These are phyloP conservation scores for Tapirus indicus DNA, from an alignment of 2,797 vertebrate genomes.

Conservation along the genomic window DNA sequence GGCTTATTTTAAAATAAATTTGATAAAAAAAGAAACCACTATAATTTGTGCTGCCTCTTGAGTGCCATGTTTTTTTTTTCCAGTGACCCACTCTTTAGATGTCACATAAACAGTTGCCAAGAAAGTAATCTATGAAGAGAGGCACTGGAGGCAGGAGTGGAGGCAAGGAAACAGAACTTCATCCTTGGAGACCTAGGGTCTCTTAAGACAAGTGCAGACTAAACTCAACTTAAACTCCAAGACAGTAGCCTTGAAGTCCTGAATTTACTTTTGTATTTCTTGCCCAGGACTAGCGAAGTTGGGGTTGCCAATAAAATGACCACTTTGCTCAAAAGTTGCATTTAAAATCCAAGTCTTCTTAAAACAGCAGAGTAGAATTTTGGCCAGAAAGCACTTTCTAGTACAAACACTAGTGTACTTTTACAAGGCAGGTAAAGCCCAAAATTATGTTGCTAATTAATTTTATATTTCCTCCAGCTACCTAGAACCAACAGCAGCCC, in stretches of 20 bases:
- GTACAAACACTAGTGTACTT: slow-evolving; percentile 87
- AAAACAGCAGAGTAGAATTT: slow-evolving; percentile 80
- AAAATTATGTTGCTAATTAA: slow-evolving; percentile 91
- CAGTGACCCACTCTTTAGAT: slow-evolving; percentile 45
- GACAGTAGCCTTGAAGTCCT: slow-evolving; percentile 63
- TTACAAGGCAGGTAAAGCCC: slow-evolving; percentile 89
- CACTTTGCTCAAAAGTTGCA: slow-evolving; percentile 79
- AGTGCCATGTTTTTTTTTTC: background rate
- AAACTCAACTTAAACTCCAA: slow-evolving; percentile 69
- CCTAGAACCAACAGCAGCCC: slow-evolving; percentile 85
- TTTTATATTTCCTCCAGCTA: slow-evolving; percentile 92
- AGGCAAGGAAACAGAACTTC: slow-evolving; percentile 37
- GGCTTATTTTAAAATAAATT: slow-evolving; percentile 69
- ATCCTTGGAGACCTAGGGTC: slow-evolving; percentile 43
- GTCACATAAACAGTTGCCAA: slow-evolving; percentile 52
- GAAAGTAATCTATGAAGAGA: slow-evolving; percentile 53
- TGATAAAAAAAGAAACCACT: slow-evolving; percentile 37
- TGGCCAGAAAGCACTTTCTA: slow-evolving; percentile 86
- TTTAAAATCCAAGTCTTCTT: slow-evolving; percentile 78
- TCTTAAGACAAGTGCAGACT: slow-evolving; percentile 45
- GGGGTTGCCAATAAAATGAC: slow-evolving; percentile 79
- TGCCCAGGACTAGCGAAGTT: slow-evolving; percentile 68
- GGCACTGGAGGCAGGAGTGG: background rate
- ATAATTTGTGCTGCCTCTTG: slow-evolving; percentile 44
- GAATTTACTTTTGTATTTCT: slow-evolving; percentile 68